A percentile compares a stretch with the other conserved stretches of the same genome.
Conservation (phyloP, 2,888 invertebrate genomes). For the Druceiella hillmani region DNA sequence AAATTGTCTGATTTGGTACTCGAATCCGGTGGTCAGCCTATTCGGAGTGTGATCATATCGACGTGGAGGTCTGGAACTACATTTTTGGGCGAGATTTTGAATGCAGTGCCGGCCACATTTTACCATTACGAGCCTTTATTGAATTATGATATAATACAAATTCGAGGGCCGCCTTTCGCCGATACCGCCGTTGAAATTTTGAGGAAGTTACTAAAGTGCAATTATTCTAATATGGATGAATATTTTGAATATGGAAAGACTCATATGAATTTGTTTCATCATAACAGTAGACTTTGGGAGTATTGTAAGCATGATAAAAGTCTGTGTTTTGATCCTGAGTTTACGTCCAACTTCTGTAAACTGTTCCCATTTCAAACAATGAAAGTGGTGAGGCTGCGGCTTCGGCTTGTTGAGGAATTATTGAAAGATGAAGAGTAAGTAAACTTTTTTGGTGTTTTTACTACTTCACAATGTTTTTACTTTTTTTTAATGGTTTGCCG, state of each 20-base stretch:
- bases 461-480: constrained; percentile 5
- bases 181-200: constrained; percentile 61
- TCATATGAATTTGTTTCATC: constrained; percentile 77
- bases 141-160: constrained; percentile 76
- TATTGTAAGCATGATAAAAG: constrained; percentile 61
- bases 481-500: too few species aligned
- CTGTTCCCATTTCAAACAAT: constrained; percentile 85
- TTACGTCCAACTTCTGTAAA: constrained; percentile 72
- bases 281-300: constrained; percentile 79
- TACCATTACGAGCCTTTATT: constrained; percentile 88
- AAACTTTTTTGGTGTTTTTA: constrained; percentile 10
- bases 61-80: constrained; percentile 91
- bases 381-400: constrained; percentile 77
- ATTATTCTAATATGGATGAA: constrained; percentile 66
- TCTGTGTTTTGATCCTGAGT: constrained; percentile 50
- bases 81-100: constrained; percentile 80
- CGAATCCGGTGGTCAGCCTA: constrained; percentile 64
- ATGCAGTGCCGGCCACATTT: constrained; percentile 79
- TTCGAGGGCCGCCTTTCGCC: constrained; percentile 68
- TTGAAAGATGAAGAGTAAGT: constrained; percentile 67
- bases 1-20: constrained; percentile 63
- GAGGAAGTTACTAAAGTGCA: constrained; percentile 69
- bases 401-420: constrained; percentile 65
- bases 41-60: constrained; percentile 75
- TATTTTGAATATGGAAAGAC: constrained; percentile 73